phyloP scores from a whole-genome alignment of 2,888 invertebrate genomes.

The Argyra leucocephala region DNA sequence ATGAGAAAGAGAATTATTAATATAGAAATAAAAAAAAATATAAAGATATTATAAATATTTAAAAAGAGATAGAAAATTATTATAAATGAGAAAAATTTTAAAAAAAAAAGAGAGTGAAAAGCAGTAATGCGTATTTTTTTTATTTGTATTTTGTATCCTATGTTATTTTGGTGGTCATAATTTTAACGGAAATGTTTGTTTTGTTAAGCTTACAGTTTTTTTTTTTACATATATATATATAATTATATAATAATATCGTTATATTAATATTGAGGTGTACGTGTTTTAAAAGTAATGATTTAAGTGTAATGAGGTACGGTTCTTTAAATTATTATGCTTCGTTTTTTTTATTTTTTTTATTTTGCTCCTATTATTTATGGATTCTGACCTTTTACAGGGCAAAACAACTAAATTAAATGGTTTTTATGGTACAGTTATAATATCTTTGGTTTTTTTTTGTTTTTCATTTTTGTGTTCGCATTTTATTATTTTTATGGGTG shows the following conservation, averaged over 20 bases:
- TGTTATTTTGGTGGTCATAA: background rate
- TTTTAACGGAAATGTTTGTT: background rate
- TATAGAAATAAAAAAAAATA: background rate
- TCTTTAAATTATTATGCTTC: background rate
- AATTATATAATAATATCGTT: too few relatives aligned
- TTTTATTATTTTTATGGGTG: background rate
- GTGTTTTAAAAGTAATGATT: too few relatives aligned
- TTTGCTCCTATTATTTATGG: background rate
- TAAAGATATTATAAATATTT: background rate
- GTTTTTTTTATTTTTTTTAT: too few relatives aligned
- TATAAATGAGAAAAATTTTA: background rate
- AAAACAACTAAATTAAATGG: background rate
- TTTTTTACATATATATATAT: too few relatives aligned
- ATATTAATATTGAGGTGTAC: too few relatives aligned
- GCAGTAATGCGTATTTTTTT: background rate
- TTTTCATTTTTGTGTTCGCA: too few relatives aligned
- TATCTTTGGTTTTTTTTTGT: background rate
- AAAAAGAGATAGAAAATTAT: background rate
- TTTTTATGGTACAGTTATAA: background rate
- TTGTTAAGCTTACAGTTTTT: too few relatives aligned
- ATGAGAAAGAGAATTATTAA: background rate
- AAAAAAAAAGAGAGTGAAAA: background rate
- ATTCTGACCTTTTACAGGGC: background rate
- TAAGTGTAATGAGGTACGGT: background rate
- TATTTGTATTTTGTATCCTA: background rate